Evolutionary conservation across 1,140 invertebrate genomes (phyloP), one percentile per base, ranked within the genome.

Genomic region (Triops longicaudatus): DNA sequence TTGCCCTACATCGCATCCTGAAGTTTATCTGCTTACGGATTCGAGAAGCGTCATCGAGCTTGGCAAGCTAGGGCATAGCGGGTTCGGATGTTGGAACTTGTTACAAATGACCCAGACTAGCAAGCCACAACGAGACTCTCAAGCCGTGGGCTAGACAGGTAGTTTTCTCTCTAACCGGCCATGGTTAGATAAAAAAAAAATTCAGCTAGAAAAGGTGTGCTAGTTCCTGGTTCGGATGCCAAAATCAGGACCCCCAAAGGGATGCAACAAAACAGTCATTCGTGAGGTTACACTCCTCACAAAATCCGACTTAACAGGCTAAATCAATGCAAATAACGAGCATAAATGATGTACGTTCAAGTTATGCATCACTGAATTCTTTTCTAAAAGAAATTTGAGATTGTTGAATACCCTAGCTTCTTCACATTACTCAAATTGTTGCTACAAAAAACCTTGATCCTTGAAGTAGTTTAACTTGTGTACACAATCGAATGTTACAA

Each of bases 221-320:
- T 63, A 63, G 50, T 63, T 63, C 50, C 50, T 63, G 50, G 50
- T 63, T 63, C 22, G 17, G 50, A 22, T 63, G 50, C 50, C 50
- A 63, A 63, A 63, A 63, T n/a, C 22, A 5, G 50, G 11, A 14
- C n/a, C 50, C 17, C 50, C 6, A 5, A 37, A 37, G 31, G 31
- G 31, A 37, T 37, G 7, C 31, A 37, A 37, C 31, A 37, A 37
- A 63, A 63, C 50, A 22, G 50, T 22, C 50, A 63, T n/a, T 14
- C 17, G 50, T n/a, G 50, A 63, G 50, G 50, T 37, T 37, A 37
- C 31, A 37, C 31, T 37, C 31, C 31, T 2, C 31, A 37, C 31
- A 37, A 37, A 37, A 37, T 37, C 7, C 31, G 31, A 37, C 31
- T 37, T 37, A 37, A 37, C 7, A 37, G 31, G 31, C 2, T 7